Evolutionary conservation across 2,797 vertebrate genomes (phyloP).

Genomic region (Clangula hyemalis): DNA sequence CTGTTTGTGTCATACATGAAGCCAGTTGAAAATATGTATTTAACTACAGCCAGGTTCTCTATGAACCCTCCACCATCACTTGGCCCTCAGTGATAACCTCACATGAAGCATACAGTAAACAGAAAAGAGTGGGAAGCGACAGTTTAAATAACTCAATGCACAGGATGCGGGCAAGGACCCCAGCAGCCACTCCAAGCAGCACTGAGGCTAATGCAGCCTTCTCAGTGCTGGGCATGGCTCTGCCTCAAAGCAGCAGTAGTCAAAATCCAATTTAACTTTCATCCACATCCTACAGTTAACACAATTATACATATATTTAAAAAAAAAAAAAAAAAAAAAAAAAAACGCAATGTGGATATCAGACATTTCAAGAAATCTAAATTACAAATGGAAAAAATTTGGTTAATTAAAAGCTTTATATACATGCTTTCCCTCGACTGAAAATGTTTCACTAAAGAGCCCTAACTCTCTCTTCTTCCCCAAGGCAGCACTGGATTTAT

Average conservation of each 20-base stretch:
- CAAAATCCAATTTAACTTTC: not conserved
- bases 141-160: not conserved
- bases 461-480: not conserved
- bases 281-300: not conserved
- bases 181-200: not conserved
- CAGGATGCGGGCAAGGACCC: not conserved
- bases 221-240: not conserved
- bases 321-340: too few species aligned
- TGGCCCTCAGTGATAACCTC: not conserved
- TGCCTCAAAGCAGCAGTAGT: not conserved
- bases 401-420: not conserved
- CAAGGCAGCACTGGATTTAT: not conserved
- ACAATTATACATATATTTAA: not conserved
- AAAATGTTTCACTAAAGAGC: not conserved
- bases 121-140: not conserved
- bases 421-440: rapidly evolving
- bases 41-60: not conserved
- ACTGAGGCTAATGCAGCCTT: not conserved
- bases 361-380: not conserved
- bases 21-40: not conserved
- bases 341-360: not conserved
- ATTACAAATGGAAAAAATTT: not conserved
- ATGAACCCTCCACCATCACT: not conserved
- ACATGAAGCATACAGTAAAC: not conserved
- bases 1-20: not conserved